Percentiles rank a stretch among this genome's conserved stretches.
phyloP scores from a whole-genome alignment of 1,140 invertebrate species.

The Plodia interpunctella region DNA sequence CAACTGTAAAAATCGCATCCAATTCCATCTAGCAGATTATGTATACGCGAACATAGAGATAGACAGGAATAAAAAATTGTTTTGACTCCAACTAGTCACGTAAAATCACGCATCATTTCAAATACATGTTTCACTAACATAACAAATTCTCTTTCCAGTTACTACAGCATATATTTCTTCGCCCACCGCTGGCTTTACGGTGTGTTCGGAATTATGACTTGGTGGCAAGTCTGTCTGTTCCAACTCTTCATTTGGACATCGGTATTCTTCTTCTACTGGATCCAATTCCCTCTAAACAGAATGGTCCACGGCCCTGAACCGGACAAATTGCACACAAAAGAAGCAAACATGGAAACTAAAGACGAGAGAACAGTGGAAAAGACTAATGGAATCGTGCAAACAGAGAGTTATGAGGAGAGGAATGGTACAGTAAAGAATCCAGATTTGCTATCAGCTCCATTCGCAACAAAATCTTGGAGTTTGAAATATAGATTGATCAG shows the following conservation, averaged over 20 bases:
- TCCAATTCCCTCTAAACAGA: constrained; percentile 57
- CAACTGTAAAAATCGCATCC: no score
- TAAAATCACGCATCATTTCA: no score
- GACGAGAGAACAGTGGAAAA: constrained; percentile 8
- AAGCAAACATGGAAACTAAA: constrained; percentile 10
- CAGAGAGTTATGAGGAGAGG: neutral
- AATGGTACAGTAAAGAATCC: neutral
- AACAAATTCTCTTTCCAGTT: constrained; percentile 46
- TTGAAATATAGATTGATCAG: constrained; percentile 40
- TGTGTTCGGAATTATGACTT: constrained; percentile 62
- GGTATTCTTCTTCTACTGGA: constrained; percentile 44
- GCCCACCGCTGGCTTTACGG: constrained; percentile 60
- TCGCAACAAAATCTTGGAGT: constrained; percentile 38
- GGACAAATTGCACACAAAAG: constrained; percentile 5
- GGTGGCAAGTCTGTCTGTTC: constrained; percentile 66
- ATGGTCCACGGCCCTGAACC: constrained; percentile 37
- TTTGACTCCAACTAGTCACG: no score
- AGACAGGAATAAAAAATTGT: no score
- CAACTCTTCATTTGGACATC: constrained; percentile 48
- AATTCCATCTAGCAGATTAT: no score
- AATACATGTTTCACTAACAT: neutral
- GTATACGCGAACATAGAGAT: no score
- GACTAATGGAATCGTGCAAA: constrained; percentile 11
- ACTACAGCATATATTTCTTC: constrained; percentile 58
- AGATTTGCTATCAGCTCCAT: constrained; percentile 6